Percentiles rank a stretch among this genome's conserved stretches.
phyloP scores from a whole-genome alignment of 1,140 invertebrate species.

The Hylaeus volcanicus region DNA sequence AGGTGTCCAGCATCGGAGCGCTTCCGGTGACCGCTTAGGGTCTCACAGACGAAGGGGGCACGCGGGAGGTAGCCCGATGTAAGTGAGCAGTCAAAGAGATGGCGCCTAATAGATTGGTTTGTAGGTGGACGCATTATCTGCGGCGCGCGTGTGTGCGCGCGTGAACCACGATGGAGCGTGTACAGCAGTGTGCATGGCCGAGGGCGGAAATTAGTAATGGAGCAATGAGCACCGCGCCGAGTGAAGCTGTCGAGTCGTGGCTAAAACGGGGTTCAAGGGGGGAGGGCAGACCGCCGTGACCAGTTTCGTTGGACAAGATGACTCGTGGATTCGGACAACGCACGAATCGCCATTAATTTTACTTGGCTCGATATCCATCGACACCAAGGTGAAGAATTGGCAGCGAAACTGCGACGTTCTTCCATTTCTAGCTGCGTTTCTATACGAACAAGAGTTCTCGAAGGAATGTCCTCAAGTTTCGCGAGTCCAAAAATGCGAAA shows the following conservation, averaged over 20 bases:
- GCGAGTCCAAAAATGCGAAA: no score
- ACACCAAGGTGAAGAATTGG: no score
- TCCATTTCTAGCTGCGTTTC: no score
- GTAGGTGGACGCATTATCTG: slow-evolving; percentile 80
- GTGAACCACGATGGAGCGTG: slow-evolving; percentile 28
- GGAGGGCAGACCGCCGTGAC: slow-evolving; percentile 41
- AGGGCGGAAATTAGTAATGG: slow-evolving; percentile 79
- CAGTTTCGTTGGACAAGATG: slow-evolving; percentile 65
- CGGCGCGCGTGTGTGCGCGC: slow-evolving; percentile 36
- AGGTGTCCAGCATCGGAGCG: slow-evolving; percentile 75
- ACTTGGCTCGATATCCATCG: no score
- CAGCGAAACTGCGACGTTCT: no score
- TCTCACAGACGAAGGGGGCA: slow-evolving; percentile 42
- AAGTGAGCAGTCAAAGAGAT: slow-evolving; percentile 80
- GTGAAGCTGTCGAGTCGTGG: slow-evolving; percentile 63
- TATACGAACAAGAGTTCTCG: no score
- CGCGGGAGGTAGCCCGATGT: slow-evolving; percentile 67
- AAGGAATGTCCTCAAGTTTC: no score
- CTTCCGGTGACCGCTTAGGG: slow-evolving; percentile 75
- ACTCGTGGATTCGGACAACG: slow-evolving; percentile 42
- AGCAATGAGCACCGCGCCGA: slow-evolving; percentile 73
- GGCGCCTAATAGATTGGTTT: slow-evolving; percentile 81
- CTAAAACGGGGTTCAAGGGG: slow-evolving; percentile 10
- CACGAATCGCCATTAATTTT: background rate
- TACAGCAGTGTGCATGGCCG: slow-evolving; percentile 52